A percentile compares a stretch with the other conserved stretches of the same genome.
Evolutionary conservation across 2,113 vertebrate species (phyloP).

Genomic region (Struthidea cinerea): DNA sequence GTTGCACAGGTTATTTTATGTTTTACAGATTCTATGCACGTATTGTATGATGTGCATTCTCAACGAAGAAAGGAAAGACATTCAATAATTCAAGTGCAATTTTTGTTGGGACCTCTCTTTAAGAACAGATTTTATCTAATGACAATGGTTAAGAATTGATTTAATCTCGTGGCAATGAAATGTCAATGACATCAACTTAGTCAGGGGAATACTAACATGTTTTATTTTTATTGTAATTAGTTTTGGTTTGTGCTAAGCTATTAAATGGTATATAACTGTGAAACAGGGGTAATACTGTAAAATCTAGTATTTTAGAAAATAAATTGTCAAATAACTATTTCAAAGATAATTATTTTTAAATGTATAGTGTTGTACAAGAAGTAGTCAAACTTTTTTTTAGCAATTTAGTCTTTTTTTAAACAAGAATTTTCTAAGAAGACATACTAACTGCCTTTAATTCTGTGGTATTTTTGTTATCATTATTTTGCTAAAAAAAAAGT

Average conservation of each 20-base stretch:
- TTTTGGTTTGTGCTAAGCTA: background rate
- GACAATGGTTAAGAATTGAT: background rate
- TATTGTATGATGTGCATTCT: background rate
- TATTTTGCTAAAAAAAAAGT: background rate
- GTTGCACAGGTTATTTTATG: fast-evolving
- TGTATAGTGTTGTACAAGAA: background rate
- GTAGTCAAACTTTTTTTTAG: background rate
- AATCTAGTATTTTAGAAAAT: background rate
- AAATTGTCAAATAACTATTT: background rate
- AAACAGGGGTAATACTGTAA: background rate
- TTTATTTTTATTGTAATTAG: background rate
- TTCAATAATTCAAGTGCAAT: background rate
- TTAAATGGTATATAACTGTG: background rate
- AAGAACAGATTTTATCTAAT: background rate
- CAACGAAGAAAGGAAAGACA: background rate
- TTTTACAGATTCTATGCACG: background rate
- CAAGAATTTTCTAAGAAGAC: background rate
- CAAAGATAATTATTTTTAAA: background rate
- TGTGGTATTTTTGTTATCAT: background rate
- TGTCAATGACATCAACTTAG: background rate
- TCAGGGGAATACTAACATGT: background rate
- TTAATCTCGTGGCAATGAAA: background rate
- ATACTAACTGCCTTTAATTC: background rate
- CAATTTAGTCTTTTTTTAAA: background rate
- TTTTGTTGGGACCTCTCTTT: background rate